Evolutionary conservation across 2,797 vertebrate species (phyloP), one percentile per base, ranked within the genome.

Genomic region (Poecilia picta): DNA sequence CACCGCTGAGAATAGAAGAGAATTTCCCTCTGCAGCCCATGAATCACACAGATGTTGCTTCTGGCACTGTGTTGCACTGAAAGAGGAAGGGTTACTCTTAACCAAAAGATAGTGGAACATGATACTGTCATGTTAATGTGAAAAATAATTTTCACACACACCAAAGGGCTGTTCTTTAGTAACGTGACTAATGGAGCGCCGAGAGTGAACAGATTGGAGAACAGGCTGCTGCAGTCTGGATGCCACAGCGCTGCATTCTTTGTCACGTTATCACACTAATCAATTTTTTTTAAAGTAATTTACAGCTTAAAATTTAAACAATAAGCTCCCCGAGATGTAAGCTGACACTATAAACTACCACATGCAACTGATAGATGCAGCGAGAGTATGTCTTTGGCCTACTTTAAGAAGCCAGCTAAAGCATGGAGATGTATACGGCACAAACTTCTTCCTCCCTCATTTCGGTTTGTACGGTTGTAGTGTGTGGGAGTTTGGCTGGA

Each of bases 401-500:
- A 47, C 83, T 83, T 90, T 88, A 86, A 82, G 79, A 85, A 85
- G 83, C 85, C 77, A 76, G 75, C 83, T 62, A 73, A 86, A 86
- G 46, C 77, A 78, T 55, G 71, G 77, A 83, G 83, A 88, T 87
- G 84, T 89, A 87, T 45, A 72, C 62, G 85, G 83, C 80, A 55
- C 78, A 75, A 62, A 25, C 80, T 73, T 43, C 6, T 76, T 70
- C 53, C 83, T 79, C 79, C 46, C 74, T 43, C 59, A 0, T 68
- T 75, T 80, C 71, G 80, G 81, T 80, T 73, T 85, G 75, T 87
- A 83, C 80, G 82, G 87, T 91, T 84, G 89, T 88, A 88, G 77
- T 81, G 86, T 85, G 93, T 94, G 86, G 93, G 92, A 93, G 91
- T 92, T 83, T 1, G 33, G 73, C 83, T 86, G 74, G 78, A 79